Base-by-base conservation (phyloP, 2,113 vertebrate species). In the Prietella phreatophila region DNA sequence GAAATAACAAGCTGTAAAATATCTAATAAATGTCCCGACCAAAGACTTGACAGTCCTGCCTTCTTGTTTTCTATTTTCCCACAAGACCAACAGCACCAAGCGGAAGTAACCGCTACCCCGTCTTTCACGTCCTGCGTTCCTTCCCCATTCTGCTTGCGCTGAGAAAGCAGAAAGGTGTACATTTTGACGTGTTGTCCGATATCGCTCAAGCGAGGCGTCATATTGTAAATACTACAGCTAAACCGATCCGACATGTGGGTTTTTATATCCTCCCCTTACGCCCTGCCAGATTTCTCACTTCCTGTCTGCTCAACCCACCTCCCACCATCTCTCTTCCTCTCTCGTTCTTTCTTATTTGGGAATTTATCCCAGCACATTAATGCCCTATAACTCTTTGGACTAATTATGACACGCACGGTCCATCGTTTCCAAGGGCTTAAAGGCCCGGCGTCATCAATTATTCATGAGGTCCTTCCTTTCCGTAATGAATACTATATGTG, bases 391-490 rank as follows among this genome's bases (percentile, higher is more conserved):
- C 83, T 84, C 78, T 50, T 10, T 36, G 42, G 79, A 83, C 73
- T 69, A 39, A 83, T 88, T 83, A 56, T 8, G 33, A 69, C 33
- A 82, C 33, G 27, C 47, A 71, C 60, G 2, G 36, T 61, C 87
- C 50, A 71, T 58, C 67, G 78, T 58, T 78, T 61, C 9, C 36
- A 71, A 19, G 60, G 7, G 27, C 76, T 79, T 85, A 63, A 82
- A 87, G 30, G 58, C 22, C 39, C 6, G 20, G 27, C 2, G 10
- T n/a, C 11, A 90, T 93, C 89, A 90, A 94, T 93, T 91, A 93
- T 95, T 91, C 73, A 93, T 93, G 81, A 17, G 81, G 84, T 89
- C 89, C 89, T 90, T 78, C 69, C 55, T 78, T 27, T 36, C 63
- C 30, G 55, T 56, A 75, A 71, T 75, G 56, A 36, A 67, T 47